Evolutionary conservation across 1,140 invertebrate species (phyloP), one percentile per base, ranked within the genome.

Genomic region (Callitettix versicolor): DNA sequence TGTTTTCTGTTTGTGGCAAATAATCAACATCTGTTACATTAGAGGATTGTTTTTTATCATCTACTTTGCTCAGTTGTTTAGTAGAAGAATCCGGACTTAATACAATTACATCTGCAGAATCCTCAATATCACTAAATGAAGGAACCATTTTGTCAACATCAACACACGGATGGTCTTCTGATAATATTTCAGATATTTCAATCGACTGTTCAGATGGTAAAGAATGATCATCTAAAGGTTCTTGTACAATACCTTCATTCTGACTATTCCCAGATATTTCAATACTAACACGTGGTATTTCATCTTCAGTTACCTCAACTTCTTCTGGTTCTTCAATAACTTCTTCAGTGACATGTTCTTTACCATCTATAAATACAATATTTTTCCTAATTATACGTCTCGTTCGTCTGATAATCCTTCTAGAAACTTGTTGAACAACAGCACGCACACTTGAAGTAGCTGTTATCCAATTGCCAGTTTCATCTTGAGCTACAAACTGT

Each of bases 291-390:
- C 83, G 77, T 7, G 81, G 80, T 42, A 85, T 80, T 61, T 84
- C 77, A 69, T 86, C 81, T 67, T 88, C 84, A 36, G 77, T 79
- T 3, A 87, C 74, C 71, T 89, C 85, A 24, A 88, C 70, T 69
- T 87, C 83, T 64, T 90, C 84, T 18, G 86, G 84, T 71, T 91
- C 84, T 68, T 91, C 84, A 55, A 89, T 72, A 3, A 90, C 71
- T 71, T 91, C 86, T 70, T 91, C 87, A 9, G 79, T 82, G 0
- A 86, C 78, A 61, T 84, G 80, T 68, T 90, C 86, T 71, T 88
- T 85, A 0, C 87, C 88, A 67, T 91, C 82, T 52, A 90, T 79
- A 7, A 90, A 82, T 0, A 82, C 80, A 3, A 87, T 76, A 9
- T 30, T 30, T 62, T 80, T 79, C 48, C 84, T 73, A 38, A 88